These are phyloP conservation scores for Pluvialis apricaria DNA, from an alignment of 2,113 vertebrate species.

Conservation along the genomic window DNA sequence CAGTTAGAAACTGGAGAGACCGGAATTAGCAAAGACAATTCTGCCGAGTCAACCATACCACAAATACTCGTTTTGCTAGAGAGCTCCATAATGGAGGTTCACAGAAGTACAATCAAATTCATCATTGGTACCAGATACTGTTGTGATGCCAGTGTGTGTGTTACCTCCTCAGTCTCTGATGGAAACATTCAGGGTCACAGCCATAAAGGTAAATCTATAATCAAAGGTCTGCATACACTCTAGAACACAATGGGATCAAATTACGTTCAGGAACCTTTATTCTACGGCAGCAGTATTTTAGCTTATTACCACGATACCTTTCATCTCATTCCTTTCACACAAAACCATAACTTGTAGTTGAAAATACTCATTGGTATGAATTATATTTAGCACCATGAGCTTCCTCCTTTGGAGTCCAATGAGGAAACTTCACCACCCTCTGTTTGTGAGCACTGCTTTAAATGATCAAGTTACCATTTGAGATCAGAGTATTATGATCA, in stretches of 20 bases:
- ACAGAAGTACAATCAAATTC: neutral
- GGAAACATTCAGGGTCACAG: neutral
- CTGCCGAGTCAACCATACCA: neutral
- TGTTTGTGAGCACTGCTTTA: neutral
- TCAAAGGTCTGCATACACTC: neutral
- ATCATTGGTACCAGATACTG: neutral
- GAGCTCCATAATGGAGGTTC: neutral
- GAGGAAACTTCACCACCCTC: neutral
- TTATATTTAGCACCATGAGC: constrained; percentile 7
- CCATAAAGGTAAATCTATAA: neutral
- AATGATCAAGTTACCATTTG: neutral
- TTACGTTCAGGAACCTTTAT: neutral
- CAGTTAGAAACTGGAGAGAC: constrained; percentile 25
- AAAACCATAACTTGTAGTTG: neutral
- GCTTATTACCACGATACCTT: neutral
- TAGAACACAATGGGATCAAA: constrained; percentile 23
- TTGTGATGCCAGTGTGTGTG: neutral
- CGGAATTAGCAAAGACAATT: neutral
- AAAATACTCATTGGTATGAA: neutral
- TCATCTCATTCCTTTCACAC: neutral
- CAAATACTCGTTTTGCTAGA: neutral
- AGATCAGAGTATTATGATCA: neutral
- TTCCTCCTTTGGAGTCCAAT: neutral
- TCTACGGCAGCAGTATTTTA: neutral
- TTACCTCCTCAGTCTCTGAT: neutral